Evolutionary conservation across 92 coral and sea anemone species (phyloP), one percentile per base, ranked within the genome.

Genomic region (Siderastrea siderea): DNA sequence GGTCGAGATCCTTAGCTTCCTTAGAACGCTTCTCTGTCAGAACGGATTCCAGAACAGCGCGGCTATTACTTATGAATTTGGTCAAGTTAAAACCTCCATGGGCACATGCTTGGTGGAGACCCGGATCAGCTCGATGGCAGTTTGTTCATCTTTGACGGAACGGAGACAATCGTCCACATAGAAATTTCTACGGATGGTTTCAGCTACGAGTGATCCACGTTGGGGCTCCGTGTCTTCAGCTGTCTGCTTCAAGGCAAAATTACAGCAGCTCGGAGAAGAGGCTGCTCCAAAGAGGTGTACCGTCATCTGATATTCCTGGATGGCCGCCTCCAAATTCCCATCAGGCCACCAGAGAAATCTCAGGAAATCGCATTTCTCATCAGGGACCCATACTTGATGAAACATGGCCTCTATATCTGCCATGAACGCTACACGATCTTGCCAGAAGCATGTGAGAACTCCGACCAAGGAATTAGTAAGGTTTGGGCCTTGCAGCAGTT

Each of bases 381-480:
- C 67, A 15, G 92, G 89, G 38, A 89, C 85, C 62, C 46, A 38
- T 16, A 89, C 89, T 77, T 89, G 89, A 38, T 91, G 75, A 49
- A 91, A 91, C 92, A 91, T 91, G 6, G 86, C 75, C 88, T 87
- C 89, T 46, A 87, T 76, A 62, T 91, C 94, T 2, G 88, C 88
- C 94, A 86, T 89, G 71, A 63, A 89, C 3, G 71, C 71, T 3
- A 67, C 49, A 43, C 12, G 49, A 43, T 67, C 71, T 77, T 87
- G 78, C 48, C 91, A 57, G 80, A 90, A 90, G 38, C 91, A 85
- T 5, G 80, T 91, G 47, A 67, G 71, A 67, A 67, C 71, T 10
- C 71, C 47, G 47, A 67, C 71, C 71, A 67, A 26, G 47, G 71
- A 67, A 67, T 26, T 67, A 11, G 71, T 67, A 43, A 26, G 71